A percentile compares a stretch with the other conserved stretches of the same genome.
Conservation (phyloP, 2,888 invertebrate genomes). For the Colostygia pectinataria region DNA sequence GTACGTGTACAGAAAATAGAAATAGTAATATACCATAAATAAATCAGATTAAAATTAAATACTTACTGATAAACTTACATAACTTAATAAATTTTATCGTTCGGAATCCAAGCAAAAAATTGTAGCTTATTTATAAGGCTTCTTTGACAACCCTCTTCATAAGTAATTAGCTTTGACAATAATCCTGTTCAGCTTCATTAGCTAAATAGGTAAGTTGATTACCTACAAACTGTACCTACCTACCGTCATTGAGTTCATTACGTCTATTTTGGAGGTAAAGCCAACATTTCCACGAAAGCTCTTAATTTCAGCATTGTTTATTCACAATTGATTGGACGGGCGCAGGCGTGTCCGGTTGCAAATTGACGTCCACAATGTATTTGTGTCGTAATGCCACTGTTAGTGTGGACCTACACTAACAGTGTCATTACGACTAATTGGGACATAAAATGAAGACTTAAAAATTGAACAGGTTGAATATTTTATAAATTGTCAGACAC, state of each 20-base stretch:
- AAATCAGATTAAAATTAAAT: too few relatives aligned
- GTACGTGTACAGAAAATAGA: too few relatives aligned
- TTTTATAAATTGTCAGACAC: too few relatives aligned
- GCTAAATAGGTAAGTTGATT: constrained; percentile 7
- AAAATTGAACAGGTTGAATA: too few relatives aligned
- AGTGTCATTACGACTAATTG: too few relatives aligned
- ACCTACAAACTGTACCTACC: background rate
- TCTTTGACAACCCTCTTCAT: constrained; percentile 11
- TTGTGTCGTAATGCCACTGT: constrained; percentile 34
- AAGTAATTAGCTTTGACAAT: constrained; percentile 23
- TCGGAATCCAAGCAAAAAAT: constrained; percentile 14
- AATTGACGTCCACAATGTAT: constrained; percentile 41
- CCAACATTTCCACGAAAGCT: constrained; percentile 22
- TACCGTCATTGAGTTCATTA: background rate
- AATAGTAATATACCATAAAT: too few relatives aligned
- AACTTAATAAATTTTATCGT: background rate
- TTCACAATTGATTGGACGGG: constrained; percentile 47
- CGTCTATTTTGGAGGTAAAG: constrained; percentile 17
- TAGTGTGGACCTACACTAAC: constrained; percentile 29
- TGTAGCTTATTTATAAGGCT: constrained; percentile 8
- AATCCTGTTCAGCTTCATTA: constrained; percentile 18
- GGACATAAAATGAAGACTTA: too few relatives aligned
- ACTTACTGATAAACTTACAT: too few relatives aligned
- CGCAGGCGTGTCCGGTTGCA: constrained; percentile 46
- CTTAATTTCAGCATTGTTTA: constrained; percentile 42